These are phyloP conservation scores for Archilochus colubris DNA, from an alignment of 2,113 vertebrate species.

Conservation along the genomic window DNA sequence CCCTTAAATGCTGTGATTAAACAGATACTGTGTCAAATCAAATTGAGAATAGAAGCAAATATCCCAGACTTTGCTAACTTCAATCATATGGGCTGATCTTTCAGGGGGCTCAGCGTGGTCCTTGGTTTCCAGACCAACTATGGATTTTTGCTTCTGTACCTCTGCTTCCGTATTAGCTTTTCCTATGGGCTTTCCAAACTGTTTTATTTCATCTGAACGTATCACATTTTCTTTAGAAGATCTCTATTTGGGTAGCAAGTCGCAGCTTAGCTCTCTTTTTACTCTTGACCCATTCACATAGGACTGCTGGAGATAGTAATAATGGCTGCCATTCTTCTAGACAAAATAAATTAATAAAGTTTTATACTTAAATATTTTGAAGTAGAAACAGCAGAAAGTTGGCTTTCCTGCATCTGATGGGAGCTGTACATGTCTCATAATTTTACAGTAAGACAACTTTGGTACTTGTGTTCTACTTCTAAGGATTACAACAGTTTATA, in stretches of 20 bases:
- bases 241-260: neutral
- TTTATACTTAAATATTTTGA: conserved; percentile 18
- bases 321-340: neutral
- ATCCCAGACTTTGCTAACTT: neutral
- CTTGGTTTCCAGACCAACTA: neutral
- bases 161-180: neutral
- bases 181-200: neutral
- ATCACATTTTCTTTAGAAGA: neutral
- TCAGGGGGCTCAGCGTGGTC: neutral
- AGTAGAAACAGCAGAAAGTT: conserved; percentile 3
- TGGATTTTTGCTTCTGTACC: neutral
- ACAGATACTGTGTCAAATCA: neutral
- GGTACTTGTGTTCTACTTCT: conserved; percentile 9
- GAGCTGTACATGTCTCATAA: neutral
- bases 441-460: conserved; percentile 39
- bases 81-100: neutral
- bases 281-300: neutral
- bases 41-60: neutral
- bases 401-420: neutral
- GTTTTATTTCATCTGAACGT: neutral
- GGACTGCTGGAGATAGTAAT: neutral
- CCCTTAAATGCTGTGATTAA: neutral
- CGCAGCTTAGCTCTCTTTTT: neutral
- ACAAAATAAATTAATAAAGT: neutral
- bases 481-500: conserved; percentile 53